phyloP scores from a whole-genome alignment of 1,140 invertebrate species.

The Trichonephila clavata region DNA sequence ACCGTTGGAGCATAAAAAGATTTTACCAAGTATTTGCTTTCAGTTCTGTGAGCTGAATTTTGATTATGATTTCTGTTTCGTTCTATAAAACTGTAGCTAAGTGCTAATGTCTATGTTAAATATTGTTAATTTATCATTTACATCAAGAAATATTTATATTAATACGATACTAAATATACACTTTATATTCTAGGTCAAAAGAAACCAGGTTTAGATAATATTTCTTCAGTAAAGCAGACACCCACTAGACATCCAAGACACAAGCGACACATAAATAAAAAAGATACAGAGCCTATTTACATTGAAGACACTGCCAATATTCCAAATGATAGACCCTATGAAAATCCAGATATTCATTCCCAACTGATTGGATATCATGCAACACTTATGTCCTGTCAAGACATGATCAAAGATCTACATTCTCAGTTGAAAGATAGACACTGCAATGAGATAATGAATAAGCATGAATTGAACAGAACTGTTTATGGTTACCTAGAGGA shows the following conservation, averaged over 20 bases:
- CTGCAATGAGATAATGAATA: conserved; percentile 71
- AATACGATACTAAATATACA: no score
- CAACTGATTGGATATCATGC: conserved; percentile 66
- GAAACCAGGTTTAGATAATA: conserved; percentile 46
- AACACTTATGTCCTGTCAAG: conserved; percentile 70
- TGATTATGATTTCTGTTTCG: no score
- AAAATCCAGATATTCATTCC: conserved; percentile 58
- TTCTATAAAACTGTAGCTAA: no score
- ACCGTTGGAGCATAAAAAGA: no score
- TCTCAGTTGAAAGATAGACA: conserved; percentile 70
- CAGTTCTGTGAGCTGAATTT: no score
- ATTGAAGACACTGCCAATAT: conserved; percentile 26
- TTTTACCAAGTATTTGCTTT: no score
- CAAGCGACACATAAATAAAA: conserved; percentile 32
- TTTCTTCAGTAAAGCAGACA: neutral
- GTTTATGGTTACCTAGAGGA: conserved; percentile 69
- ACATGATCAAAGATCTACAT: conserved; percentile 74
- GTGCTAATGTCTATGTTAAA: no score
- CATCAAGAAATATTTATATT: no score
- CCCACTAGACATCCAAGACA: conserved; percentile 47
- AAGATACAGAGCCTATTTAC: neutral
- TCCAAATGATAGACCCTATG: conserved; percentile 28
- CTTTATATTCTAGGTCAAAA: conserved; percentile 54
- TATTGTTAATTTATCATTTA: no score
- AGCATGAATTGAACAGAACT: conserved; percentile 67